These are phyloP conservation scores for Hydrolagus colliei DNA, from an alignment of 2,797 vertebrate genomes.

Conservation along the genomic window DNA sequence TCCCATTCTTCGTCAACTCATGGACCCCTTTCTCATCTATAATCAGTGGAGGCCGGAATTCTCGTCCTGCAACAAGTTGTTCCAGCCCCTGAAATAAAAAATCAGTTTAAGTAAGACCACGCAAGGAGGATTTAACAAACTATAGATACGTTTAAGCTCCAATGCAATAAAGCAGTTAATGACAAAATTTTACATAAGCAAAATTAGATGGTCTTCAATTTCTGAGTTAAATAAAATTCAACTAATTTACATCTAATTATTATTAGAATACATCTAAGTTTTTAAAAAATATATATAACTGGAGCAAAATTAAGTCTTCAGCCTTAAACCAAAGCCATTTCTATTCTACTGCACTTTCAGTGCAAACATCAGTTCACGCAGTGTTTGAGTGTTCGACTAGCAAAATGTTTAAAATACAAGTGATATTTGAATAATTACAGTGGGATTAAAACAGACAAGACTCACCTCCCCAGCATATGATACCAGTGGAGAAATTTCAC, in stretches of 20 bases:
- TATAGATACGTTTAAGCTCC: not conserved
- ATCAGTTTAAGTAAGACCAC: not conserved
- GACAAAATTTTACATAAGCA: not conserved
- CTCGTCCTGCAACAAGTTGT: conserved; percentile 63
- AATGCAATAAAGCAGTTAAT: not conserved
- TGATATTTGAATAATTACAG: not conserved
- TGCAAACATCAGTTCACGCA: no score
- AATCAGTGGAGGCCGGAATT: conserved; percentile 71
- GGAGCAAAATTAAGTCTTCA: no score
- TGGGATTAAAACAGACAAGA: conserved; percentile 26
- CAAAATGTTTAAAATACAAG: no score
- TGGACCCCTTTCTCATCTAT: conserved; percentile 72
- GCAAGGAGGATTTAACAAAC: not conserved
- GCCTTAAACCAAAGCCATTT: no score
- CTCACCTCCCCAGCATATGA: conserved; percentile 94
- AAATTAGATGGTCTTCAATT: not conserved
- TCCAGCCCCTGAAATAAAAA: conserved; percentile 68
- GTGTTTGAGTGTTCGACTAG: no score
- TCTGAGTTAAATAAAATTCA: not conserved
- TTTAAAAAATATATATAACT: no score
- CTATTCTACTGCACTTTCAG: no score
- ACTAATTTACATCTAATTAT: not conserved
- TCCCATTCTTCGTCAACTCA: conserved; percentile 77
- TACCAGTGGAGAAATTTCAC: conserved; percentile 88
- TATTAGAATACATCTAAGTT: not conserved